Evolutionary conservation across 2,797 vertebrate genomes (phyloP), one percentile per base, ranked within the genome.

Genomic region (Pogonophryne albipinna): DNA sequence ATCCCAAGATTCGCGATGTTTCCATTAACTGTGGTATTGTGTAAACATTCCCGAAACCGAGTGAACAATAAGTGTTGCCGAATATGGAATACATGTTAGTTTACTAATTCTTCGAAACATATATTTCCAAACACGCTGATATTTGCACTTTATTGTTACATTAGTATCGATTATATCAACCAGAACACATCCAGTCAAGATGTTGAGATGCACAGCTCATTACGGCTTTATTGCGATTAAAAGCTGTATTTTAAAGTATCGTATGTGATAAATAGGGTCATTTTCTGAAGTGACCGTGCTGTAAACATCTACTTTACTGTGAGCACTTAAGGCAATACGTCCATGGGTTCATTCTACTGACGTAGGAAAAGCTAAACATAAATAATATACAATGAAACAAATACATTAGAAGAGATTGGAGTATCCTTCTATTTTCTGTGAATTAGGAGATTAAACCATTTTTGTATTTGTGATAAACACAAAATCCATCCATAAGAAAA

Each of bases 311-410:
- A 38, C 1, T 78, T 80, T 70, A 78, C 72, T 1, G n/a, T 69
- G 17, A 14, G 49, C 4, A 8, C 8, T 0, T 76, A 88, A 89
- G 6, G 55, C 52, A 86, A 57, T 72, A 72, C 46, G 11, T 19
- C 23, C 34, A 38, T 38, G 34, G 17, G 42, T 2, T 59, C 14
- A 42, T 45, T 59, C 71, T 31, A n/a, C 2, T 71, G 74, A 66
- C 27, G 59, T 52, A 52, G 10, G 9, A 46, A 34, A 45, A 6
- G 11, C 13, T 8, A 27, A 27, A 27, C 27, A 6, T 38, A 38
- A 38, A 38, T 6, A 1, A 38, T 38, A 38, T 38, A 38, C 34
- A 38, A 38, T 38, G 34, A 38, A 38, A 8, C 7, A 38, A 38
- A 38, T 38, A 38, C 34, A 7, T 38, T 38, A 38, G 34, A 38